A percentile compares a stretch with the other conserved stretches of the same genome.
These are phyloP conservation scores for Pelecanus crispus DNA, from an alignment of 2,113 vertebrate genomes.

Conservation along the genomic window DNA sequence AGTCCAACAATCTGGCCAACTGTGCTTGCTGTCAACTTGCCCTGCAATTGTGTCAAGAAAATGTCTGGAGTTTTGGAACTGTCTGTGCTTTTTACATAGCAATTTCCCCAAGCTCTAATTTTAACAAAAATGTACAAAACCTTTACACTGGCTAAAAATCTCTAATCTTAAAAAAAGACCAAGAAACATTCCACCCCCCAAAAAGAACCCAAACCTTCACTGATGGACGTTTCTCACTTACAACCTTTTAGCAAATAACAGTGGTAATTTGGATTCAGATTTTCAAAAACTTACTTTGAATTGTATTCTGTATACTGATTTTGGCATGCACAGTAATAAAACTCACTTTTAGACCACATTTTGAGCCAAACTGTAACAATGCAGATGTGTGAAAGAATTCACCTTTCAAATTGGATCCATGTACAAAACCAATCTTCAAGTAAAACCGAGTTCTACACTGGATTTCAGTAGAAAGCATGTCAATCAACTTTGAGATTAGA, in stretches of 20 bases:
- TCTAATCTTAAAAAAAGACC: neutral
- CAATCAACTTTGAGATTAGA: neutral
- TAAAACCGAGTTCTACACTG: neutral
- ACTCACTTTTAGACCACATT: neutral
- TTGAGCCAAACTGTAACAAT: neutral
- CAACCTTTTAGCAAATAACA: neutral
- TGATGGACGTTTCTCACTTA: neutral
- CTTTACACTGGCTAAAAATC: neutral
- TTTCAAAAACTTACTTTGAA: neutral
- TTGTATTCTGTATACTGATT: neutral
- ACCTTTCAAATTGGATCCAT: neutral
- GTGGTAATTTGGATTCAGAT: neutral
- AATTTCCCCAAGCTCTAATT: neutral
- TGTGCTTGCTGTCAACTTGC: conserved; percentile 87
- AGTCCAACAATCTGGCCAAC: conserved; percentile 95
- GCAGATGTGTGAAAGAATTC: neutral
- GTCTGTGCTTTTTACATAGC: neutral
- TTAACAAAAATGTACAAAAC: neutral
- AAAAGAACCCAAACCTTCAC: no score
- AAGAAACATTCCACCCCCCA: neutral
- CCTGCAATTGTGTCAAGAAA: conserved; percentile 70
- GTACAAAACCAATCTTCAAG: neutral
- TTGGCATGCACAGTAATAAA: neutral
- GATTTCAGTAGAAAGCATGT: neutral
- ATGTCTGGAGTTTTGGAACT: neutral